Base-by-base conservation (phyloP, 92 coral and sea anemone species). In the Zoanthus gigantus region DNA sequence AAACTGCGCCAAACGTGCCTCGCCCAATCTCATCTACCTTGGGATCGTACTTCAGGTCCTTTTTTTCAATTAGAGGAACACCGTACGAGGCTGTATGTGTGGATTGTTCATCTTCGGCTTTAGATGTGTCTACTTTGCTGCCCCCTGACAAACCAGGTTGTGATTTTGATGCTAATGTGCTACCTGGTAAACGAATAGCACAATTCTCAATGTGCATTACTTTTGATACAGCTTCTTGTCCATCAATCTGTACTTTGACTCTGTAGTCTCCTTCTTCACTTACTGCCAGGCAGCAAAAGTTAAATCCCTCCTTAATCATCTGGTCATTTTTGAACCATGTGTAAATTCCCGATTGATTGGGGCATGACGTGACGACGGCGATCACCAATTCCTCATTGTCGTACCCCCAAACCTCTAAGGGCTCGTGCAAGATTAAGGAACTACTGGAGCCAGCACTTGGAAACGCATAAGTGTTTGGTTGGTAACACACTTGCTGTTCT, bases 241-340 rank as follows among this genome's bases (percentile, higher is more conserved):
- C 88, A 53, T 83, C 88, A 46, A 58, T 9, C 74, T 56, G 47
- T 34, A 83, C 88, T 48, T 83, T 83, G 11, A 83, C 88, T 4
- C 67, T 68, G 52, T 83, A 83, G 8, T 71, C 71, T 9, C 79
- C 78, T 69, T 83, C 88, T 52, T 83, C 88, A 7, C 78, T 71
- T 66, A 83, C 78, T 71, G 88, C 88, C 79, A 83, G 52, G 31
- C 88, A 83, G 34, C 78, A 71, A 60, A 71, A 83, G 48, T 83
- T 83, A 34, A 68, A 72, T 2, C 88, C 88, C 65, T 71, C 79
- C 45, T 28, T 83, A 83, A 71, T 52, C 9, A 47, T 23, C 15
- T 34, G 32, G 67, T 54, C 79, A 83, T 83, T 69, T 69, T 54
- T 18, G 48, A 31, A 69, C 88, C 88, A 83, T 45, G 67, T 83